A percentile compares a stretch with the other conserved stretches of the same genome.
These are phyloP conservation scores for Rhynchonycteris naso DNA, from an alignment of 2,797 vertebrate genomes.

Conservation along the genomic window DNA sequence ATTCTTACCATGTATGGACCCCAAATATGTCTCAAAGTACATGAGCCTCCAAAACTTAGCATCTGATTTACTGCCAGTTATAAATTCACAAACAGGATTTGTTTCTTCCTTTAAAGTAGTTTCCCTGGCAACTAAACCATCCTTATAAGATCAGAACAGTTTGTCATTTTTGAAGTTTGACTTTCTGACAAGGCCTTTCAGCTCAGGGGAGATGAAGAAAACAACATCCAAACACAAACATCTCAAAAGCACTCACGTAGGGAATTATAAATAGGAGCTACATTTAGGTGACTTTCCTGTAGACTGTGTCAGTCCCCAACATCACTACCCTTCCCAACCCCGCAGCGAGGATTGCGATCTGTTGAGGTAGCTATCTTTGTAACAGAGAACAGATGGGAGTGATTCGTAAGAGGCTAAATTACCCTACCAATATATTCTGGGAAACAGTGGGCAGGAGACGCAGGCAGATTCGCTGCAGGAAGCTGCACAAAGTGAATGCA, in stretches of 20 bases:
- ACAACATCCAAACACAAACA: conserved; percentile 59
- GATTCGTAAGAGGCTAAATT: conserved; percentile 67
- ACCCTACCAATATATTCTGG: conserved; percentile 72
- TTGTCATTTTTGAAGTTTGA: conserved; percentile 76
- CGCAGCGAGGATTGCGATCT: not conserved
- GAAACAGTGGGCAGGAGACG: conserved; percentile 33
- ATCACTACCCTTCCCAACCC: not conserved
- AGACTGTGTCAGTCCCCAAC: not conserved
- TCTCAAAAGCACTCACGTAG: conserved; percentile 29
- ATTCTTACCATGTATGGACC: not conserved
- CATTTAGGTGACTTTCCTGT: not conserved
- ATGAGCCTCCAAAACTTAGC: conserved; percentile 50
- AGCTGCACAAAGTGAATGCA: not conserved
- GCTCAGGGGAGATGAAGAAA: conserved; percentile 36
- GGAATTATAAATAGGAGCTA: not conserved
- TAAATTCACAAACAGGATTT: conserved; percentile 66
- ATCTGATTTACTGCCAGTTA: conserved; percentile 65
- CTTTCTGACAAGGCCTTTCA: conserved; percentile 60
- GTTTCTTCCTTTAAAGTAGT: conserved; percentile 69
- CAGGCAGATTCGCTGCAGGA: conserved; percentile 5
- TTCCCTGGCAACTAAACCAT: conserved; percentile 77
- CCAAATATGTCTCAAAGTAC: conserved; percentile 41
- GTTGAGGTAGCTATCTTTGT: conserved; percentile 62
- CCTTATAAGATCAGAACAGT: conserved; percentile 66
- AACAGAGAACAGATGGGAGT: conserved; percentile 73